Conservation (phyloP, 2,797 vertebrate species). For the Prunella strophiata region DNA sequence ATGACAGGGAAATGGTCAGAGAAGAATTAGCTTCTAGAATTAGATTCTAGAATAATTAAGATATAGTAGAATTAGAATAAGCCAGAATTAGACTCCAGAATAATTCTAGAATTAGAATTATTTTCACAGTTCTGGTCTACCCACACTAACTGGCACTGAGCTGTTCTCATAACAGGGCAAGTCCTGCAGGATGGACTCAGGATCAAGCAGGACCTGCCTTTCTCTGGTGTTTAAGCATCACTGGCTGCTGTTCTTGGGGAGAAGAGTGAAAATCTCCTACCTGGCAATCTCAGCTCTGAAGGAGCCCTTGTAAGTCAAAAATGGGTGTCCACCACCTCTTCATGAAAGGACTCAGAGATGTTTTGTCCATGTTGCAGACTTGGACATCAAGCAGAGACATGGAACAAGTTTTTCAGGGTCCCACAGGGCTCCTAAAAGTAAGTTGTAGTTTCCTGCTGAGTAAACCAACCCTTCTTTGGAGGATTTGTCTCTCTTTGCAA, state of each 20-base stretch:
- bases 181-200: not conserved
- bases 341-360: not conserved
- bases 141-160: not conserved
- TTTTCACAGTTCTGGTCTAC: not conserved
- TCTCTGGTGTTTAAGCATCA: not conserved
- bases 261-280: not conserved
- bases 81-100: not conserved
- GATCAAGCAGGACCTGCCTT: not conserved
- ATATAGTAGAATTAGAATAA: not conserved
- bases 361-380: not conserved
- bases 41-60: not conserved
- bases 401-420: not conserved
- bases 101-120: not conserved
- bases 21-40: not conserved
- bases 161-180: not conserved
- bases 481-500: not conserved
- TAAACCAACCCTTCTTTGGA: not conserved
- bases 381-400: not conserved
- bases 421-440: not conserved
- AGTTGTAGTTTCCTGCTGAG: not conserved
- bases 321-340: not conserved
- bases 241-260: not conserved
- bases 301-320: not conserved
- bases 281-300: not conserved
- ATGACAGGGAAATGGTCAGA: not conserved